Evolutionary conservation across 1,140 invertebrate genomes (phyloP).

Genomic region (Melanaphis sacchari): DNA sequence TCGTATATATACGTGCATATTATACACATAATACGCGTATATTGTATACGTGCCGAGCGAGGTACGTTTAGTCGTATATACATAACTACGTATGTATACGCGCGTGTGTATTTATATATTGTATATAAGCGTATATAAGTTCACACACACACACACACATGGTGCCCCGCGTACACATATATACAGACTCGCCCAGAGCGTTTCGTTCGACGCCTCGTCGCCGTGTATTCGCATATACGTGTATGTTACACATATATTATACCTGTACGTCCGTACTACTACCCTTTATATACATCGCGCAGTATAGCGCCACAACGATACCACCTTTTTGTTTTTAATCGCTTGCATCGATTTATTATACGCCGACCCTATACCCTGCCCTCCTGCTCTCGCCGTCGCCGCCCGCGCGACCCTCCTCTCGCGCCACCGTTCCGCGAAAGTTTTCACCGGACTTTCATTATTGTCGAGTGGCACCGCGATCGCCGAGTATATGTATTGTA

Average conservation of each 20-base stretch:
- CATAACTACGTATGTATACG: background rate
- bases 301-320: background rate
- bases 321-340: constrained; percentile 40
- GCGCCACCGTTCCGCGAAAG: background rate
- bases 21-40: background rate
- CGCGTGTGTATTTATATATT: background rate
- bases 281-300: background rate
- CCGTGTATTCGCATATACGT: background rate
- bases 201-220: background rate
- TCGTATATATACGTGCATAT: background rate
- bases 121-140: too few species aligned
- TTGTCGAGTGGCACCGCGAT: background rate
- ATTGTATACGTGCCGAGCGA: background rate
- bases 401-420: background rate
- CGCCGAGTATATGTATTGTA: background rate
- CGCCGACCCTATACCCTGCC: background rate
- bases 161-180: background rate
- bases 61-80: background rate
- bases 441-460: background rate
- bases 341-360: constrained; percentile 33
- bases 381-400: background rate
- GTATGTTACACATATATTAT: background rate
- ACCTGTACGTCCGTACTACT: background rate
- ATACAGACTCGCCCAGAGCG: background rate
- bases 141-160: too few species aligned